A percentile compares a stretch with the other conserved stretches of the same genome.
phyloP scores from a whole-genome alignment of 2,888 invertebrate genomes.

The Dryomyza anilis region DNA sequence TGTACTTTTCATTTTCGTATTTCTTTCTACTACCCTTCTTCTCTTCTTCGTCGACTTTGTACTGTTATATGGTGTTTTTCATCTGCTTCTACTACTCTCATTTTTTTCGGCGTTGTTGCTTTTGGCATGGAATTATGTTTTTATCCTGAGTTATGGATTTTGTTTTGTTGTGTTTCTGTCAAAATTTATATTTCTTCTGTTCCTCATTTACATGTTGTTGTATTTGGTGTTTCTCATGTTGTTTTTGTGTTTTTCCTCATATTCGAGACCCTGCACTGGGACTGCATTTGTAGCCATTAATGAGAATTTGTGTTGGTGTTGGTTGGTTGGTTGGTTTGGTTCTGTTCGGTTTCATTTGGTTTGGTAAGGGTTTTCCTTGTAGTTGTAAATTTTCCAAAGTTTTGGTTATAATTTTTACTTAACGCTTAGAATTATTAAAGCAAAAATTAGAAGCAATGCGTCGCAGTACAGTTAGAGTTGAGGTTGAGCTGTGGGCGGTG shows the following conservation, averaged over 20 bases:
- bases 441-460: conserved; percentile 53
- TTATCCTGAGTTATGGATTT: conserved; percentile 60
- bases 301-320: conserved; percentile 55
- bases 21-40: background rate
- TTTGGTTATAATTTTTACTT: conserved; percentile 58
- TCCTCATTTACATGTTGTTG: conserved; percentile 51
- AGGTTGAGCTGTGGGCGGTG: too few relatives aligned
- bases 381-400: conserved; percentile 55
- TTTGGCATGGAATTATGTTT: conserved; percentile 52
- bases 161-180: conserved; percentile 58
- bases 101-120: conserved; percentile 12
- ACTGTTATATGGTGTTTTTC: too few relatives aligned
- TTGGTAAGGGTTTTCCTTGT: conserved; percentile 30
- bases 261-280: conserved; percentile 25
- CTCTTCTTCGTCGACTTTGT: too few relatives aligned
- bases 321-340: conserved; percentile 6
- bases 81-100: background rate
- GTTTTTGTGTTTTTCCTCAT: conserved; percentile 35
- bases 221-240: conserved; percentile 30
- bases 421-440: conserved; percentile 55
- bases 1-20: conserved; percentile 6
- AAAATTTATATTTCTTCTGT: conserved; percentile 40
- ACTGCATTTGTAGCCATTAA: conserved; percentile 43
- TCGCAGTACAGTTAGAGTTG: conserved; percentile 22
- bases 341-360: too few relatives aligned